phyloP scores from a whole-genome alignment of 1,140 invertebrate species.

The Batillaria attramentaria region DNA sequence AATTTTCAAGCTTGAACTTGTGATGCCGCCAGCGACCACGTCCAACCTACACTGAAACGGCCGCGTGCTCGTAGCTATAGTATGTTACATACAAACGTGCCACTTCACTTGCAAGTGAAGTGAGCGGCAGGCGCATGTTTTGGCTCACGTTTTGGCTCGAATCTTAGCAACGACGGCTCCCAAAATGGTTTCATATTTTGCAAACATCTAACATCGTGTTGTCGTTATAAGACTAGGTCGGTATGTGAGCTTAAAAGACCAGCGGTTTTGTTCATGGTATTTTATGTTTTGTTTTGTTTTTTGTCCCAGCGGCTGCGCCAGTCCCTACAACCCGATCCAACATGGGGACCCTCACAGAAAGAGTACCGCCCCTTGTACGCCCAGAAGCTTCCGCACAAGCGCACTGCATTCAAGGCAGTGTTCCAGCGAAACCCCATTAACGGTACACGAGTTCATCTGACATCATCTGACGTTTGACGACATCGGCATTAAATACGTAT shows the following conservation, averaged over 20 bases:
- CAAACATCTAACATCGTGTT: background rate
- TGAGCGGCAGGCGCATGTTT: too few relatives aligned
- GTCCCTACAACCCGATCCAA: constrained; percentile 38
- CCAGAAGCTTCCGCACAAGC: constrained; percentile 2
- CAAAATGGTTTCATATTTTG: background rate
- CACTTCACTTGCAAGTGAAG: too few relatives aligned
- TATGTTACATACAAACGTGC: too few relatives aligned
- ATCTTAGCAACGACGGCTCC: background rate
- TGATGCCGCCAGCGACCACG: too few relatives aligned
- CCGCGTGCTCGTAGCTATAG: too few relatives aligned
- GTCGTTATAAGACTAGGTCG: background rate
- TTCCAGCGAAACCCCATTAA: background rate
- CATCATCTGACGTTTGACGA: background rate
- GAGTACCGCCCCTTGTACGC: constrained; percentile 24
- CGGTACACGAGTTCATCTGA: background rate
- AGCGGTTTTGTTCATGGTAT: too few relatives aligned
- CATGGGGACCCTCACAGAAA: constrained; percentile 40
- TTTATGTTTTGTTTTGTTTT: background rate
- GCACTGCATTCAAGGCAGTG: background rate
- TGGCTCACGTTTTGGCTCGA: background rate
- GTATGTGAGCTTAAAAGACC: too few relatives aligned
- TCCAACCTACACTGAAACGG: too few relatives aligned
- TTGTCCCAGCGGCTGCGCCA: constrained; percentile 35
- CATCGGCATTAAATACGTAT: background rate
- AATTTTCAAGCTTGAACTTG: too few relatives aligned